Evolutionary conservation across 2,797 vertebrate species (phyloP), one percentile per base, ranked within the genome.

Genomic region (Xyrichtys novacula): DNA sequence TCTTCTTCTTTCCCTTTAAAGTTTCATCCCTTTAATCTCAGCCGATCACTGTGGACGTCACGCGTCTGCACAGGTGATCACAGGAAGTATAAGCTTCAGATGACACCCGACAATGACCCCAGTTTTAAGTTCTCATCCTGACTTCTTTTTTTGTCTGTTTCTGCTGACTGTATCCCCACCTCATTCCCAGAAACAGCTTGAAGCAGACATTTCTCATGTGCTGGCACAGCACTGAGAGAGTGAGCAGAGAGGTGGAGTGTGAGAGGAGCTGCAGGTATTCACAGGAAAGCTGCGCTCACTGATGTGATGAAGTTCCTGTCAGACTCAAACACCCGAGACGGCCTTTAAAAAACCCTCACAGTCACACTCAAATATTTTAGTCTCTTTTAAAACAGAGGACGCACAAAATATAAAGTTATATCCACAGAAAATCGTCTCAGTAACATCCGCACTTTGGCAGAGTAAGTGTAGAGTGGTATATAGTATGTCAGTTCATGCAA

Each of bases 281-380:
- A 48, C 62, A 59, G 32, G 38, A 44, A 12, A 55, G 59, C 26
- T 55, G 23, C 14, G 1, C 44, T 46, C 43, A 7, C 39, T 49
- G 56, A 65, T 70, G 53, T 53, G 70, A 76, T 38, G 57, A 76
- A 53, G 46, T 32, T 22, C 17, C 59, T 53, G 65, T 60, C 80
- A 48, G 53, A 28, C 43, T 52, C 38, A 42, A 48, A 56, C 52
- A 43, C 70, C 58, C 59, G 74, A 58, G 29, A 68, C 53, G 55
- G 54, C 40, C 55, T 38, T 46, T 46, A 26, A 46, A 25, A 16
- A 46, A 15, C 6, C 14, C 44, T 15, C 12, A 46, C 44, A 42
- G 10, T 42, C 60, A 38, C 49, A 50, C 47, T 7, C 60, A 55
- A 50, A 38, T 11, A 47, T 63, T 65, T 65, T 25, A 43, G 43